Evolutionary conservation across 2,888 invertebrate species (phyloP).

Genomic region (Drosophila niveifrons): DNA sequence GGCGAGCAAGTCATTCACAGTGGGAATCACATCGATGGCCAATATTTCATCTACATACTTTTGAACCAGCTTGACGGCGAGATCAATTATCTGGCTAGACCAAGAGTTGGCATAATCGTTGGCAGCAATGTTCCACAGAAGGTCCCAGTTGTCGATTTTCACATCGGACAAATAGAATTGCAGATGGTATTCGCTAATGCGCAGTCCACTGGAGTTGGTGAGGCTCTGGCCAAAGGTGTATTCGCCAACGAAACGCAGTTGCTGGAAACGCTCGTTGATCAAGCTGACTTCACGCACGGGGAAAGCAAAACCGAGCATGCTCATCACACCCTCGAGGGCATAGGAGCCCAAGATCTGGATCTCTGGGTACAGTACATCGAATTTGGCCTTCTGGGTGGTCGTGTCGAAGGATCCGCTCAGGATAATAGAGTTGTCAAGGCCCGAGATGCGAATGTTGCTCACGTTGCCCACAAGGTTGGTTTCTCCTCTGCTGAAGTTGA

Average conservation of each 20-base stretch:
- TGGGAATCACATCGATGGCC: constrained; percentile 36
- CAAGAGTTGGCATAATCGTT: constrained; percentile 67
- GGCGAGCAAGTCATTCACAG: constrained; percentile 47
- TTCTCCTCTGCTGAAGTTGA: constrained; percentile 32
- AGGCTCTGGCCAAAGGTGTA: constrained; percentile 48
- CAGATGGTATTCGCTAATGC: constrained; percentile 58
- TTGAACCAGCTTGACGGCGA: constrained; percentile 62
- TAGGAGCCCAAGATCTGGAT: constrained; percentile 65
- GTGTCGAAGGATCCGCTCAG: constrained; percentile 56
- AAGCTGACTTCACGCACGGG: constrained; percentile 46
- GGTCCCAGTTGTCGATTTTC: constrained; percentile 62
- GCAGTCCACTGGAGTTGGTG: constrained; percentile 54
- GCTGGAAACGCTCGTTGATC: constrained; percentile 61
- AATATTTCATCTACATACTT: constrained; percentile 33
- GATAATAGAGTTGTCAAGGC: constrained; percentile 62
- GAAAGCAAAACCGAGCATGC: constrained; percentile 47
- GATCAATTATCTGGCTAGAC: constrained; percentile 34
- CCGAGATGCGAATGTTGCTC: constrained; percentile 67
- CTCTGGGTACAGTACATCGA: constrained; percentile 64
- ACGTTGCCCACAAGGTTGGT: constrained; percentile 61
- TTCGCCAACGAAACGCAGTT: constrained; percentile 64
- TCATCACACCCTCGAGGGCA: constrained; percentile 51
- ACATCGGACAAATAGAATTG: constrained; percentile 65
- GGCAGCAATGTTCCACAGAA: constrained; percentile 60
- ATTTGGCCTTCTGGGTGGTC: constrained; percentile 51